Evolutionary conservation across 1,140 invertebrate genomes (phyloP).

Genomic region (Drosophila navojoa): DNA sequence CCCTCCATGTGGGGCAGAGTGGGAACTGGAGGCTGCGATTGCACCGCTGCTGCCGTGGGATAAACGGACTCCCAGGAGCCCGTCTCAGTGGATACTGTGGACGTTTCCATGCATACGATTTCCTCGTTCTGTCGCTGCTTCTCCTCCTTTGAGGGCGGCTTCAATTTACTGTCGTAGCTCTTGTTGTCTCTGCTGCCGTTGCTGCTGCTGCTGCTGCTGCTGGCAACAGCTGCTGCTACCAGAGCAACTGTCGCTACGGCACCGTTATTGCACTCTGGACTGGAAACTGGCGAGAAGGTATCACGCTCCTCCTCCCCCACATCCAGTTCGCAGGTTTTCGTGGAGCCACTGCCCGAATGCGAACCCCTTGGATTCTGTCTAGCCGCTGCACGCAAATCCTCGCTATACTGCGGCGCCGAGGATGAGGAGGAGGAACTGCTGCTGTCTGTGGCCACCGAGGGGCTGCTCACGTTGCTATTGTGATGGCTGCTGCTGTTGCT

Average conservation of each 20-base stretch:
- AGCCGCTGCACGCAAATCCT: slow-evolving; percentile 60
- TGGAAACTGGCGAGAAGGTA: slow-evolving; percentile 73
- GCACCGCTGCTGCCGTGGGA: slow-evolving; percentile 54
- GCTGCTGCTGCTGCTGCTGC: slow-evolving; percentile 16
- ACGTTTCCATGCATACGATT: slow-evolving; percentile 86
- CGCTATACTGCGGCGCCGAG: slow-evolving; percentile 78
- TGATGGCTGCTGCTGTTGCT: slow-evolving; percentile 21
- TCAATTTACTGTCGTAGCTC: slow-evolving; percentile 50
- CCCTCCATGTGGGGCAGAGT: slow-evolving; percentile 40
- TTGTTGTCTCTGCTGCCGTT: slow-evolving; percentile 47
- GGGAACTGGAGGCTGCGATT: neutral
- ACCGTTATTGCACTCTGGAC: slow-evolving; percentile 61
- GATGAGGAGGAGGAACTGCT: slow-evolving; percentile 59
- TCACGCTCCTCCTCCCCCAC: slow-evolving; percentile 77
- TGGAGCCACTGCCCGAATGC: slow-evolving; percentile 56
- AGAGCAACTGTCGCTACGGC: slow-evolving; percentile 1
- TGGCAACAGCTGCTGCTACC: slow-evolving; percentile 25
- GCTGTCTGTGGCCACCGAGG: slow-evolving; percentile 33
- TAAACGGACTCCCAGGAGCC: slow-evolving; percentile 87
- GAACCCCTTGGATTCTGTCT: slow-evolving; percentile 40
- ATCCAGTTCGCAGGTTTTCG: slow-evolving; percentile 77
- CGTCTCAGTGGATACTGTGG: slow-evolving; percentile 86
- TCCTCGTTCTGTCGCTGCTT: slow-evolving; percentile 89
- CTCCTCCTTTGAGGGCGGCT: slow-evolving; percentile 87
- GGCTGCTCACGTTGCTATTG: slow-evolving; percentile 49